phyloP scores from a whole-genome alignment of 2,888 invertebrate genomes.

The Molorchus minor region DNA sequence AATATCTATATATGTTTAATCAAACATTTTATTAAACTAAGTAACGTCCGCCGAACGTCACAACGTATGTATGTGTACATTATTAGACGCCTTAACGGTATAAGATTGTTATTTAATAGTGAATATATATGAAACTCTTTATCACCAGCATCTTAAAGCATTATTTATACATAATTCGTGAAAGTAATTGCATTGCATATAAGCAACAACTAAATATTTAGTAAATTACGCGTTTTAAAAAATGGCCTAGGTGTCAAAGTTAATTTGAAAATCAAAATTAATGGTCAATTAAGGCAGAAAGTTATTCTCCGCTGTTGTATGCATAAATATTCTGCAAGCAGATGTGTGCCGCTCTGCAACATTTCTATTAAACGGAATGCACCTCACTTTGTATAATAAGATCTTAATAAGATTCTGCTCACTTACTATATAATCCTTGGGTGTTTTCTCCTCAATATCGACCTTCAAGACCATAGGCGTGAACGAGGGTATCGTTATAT shows the following conservation, averaged over 20 bases:
- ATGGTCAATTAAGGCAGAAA: not conserved
- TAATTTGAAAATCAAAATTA: not conserved
- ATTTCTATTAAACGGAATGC: not conserved
- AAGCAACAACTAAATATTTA: no score
- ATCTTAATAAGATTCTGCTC: not conserved
- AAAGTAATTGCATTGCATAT: no score
- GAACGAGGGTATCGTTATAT: conserved; percentile 78
- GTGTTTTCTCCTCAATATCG: conserved; percentile 73
- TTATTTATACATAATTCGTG: no score
- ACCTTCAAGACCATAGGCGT: conserved; percentile 74
- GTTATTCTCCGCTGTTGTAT: not conserved
- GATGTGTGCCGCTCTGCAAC: not conserved
- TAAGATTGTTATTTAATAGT: no score
- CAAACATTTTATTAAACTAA: no score
- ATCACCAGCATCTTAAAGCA: no score
- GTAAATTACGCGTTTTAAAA: conserved; percentile 21
- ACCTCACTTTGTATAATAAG: not conserved
- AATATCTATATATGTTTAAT: no score
- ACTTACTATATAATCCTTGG: conserved; percentile 75
- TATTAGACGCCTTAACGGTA: no score
- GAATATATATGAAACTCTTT: no score
- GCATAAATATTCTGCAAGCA: not conserved
- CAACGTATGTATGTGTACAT: no score
- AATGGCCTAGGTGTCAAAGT: not conserved
- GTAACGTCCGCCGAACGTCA: no score